Evolutionary conservation across 2,888 invertebrate species (phyloP).

Genomic region (Eugnorisma glareosa): DNA sequence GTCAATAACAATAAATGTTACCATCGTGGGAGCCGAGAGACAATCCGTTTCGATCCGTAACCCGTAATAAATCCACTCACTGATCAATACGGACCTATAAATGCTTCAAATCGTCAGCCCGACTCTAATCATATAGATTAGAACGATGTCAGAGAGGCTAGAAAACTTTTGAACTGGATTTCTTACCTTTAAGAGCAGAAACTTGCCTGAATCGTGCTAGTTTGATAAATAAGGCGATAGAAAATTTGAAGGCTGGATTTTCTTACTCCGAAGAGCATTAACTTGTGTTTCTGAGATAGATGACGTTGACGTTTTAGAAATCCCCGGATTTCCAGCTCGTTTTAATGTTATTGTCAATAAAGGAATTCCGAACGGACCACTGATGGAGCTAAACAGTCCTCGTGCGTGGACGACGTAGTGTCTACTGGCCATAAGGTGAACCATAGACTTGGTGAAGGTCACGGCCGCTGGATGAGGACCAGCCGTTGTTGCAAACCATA

Average conservation of each 20-base stretch:
- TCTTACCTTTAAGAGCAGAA: background rate
- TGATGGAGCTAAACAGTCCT: background rate
- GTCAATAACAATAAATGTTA: constrained; percentile 72
- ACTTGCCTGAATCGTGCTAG: background rate
- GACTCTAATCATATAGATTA: constrained; percentile 59
- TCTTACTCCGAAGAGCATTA: too few relatives aligned
- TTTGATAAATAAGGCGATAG: background rate
- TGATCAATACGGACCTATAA: constrained; percentile 86
- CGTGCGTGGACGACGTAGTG: background rate
- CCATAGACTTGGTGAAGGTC: background rate
- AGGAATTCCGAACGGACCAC: background rate
- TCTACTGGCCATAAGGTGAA: background rate
- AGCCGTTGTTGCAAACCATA: background rate
- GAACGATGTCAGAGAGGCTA: constrained; percentile 53
- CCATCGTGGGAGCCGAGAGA: constrained; percentile 77
- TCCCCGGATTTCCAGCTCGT: background rate
- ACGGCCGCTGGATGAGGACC: background rate
- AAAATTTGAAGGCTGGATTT: background rate
- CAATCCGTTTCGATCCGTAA: constrained; percentile 66
- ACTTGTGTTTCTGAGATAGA: background rate
- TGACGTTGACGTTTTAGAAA: background rate
- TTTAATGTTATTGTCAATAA: background rate
- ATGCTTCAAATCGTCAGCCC: constrained; percentile 81
- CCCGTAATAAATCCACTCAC: constrained; percentile 84
- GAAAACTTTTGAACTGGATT: background rate